These are phyloP conservation scores for Simalia tracyae DNA, from an alignment of 2,797 vertebrate species.

Conservation along the genomic window DNA sequence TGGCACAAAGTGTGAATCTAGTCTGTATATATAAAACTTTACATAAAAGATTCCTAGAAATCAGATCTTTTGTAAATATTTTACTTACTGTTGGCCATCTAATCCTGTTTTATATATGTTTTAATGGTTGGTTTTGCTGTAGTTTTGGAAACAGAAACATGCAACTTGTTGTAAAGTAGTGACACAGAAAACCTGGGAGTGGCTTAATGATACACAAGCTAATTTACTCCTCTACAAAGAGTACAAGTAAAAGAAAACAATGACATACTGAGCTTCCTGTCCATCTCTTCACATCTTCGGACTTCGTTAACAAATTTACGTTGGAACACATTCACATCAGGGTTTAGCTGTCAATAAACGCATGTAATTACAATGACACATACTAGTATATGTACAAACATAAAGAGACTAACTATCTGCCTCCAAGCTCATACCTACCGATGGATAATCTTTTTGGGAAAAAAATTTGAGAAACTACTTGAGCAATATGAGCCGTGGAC, in stretches of 20 bases:
- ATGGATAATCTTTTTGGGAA: not conserved
- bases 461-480: not conserved
- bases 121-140: not conserved
- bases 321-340: slow-evolving; percentile 97
- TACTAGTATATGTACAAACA: not conserved
- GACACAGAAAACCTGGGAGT: not conserved
- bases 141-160: not conserved
- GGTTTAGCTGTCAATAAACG: slow-evolving; percentile 84
- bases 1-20: not conserved
- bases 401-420: not conserved
- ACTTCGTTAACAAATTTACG: slow-evolving; percentile 99
- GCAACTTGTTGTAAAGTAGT: not conserved
- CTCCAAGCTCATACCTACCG: not conserved
- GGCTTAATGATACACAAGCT: not conserved
- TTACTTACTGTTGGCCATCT: not conserved
- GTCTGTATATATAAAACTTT: not conserved
- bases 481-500: not conserved
- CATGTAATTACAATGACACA: not conserved
- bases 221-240: not conserved
- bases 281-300: slow-evolving; percentile 96
- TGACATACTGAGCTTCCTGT: slow-evolving; percentile 92
- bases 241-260: not conserved
- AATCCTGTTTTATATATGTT: not conserved
- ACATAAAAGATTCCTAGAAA: not conserved
- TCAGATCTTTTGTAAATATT: not conserved